phyloP scores from a whole-genome alignment of 1,140 invertebrate species.

The Drosophila nasuta region DNA sequence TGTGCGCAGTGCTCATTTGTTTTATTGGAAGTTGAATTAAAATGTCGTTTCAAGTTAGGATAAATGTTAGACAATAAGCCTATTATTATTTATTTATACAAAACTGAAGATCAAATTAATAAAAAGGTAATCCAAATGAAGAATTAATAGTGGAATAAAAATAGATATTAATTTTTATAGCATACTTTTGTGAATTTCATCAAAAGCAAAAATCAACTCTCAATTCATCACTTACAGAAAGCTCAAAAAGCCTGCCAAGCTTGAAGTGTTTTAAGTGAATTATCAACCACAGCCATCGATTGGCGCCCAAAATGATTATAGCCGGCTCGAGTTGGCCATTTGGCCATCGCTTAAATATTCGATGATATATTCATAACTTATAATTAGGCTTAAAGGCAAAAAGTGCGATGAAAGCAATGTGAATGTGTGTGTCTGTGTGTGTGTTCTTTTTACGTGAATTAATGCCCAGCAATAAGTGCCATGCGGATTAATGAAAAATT shows the following conservation, averaged over 20 bases:
- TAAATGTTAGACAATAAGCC: conserved; percentile 23
- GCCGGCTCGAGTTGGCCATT: conserved; percentile 21
- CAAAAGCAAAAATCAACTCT: not conserved
- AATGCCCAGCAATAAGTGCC: conserved; percentile 36
- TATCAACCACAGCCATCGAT: conserved; percentile 33
- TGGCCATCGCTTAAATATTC: conserved; percentile 59
- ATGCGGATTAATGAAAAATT: conserved; percentile 68
- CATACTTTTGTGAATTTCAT: conserved; percentile 16
- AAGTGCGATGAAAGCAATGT: conserved; percentile 8
- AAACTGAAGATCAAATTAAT: conserved; percentile 12
- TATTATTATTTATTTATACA: conserved; percentile 40
- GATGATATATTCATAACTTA: conserved; percentile 76
- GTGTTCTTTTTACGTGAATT: conserved; percentile 37
- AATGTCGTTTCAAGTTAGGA: conserved; percentile 1
- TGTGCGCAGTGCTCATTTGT: conserved; percentile 74
- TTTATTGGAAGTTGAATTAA: conserved; percentile 68
- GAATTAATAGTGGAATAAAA: no score
- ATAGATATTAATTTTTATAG: not conserved
- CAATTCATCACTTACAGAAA: not conserved
- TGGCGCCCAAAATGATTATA: conserved; percentile 34
- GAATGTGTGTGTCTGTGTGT: not conserved
- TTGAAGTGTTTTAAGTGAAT: conserved; percentile 1
- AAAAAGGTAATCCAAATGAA: not conserved
- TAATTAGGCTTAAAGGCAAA: conserved; percentile 60
- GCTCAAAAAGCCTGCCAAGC: not conserved